phyloP scores from a whole-genome alignment of 1,140 invertebrate species.

The Harlomillsia oculata region DNA sequence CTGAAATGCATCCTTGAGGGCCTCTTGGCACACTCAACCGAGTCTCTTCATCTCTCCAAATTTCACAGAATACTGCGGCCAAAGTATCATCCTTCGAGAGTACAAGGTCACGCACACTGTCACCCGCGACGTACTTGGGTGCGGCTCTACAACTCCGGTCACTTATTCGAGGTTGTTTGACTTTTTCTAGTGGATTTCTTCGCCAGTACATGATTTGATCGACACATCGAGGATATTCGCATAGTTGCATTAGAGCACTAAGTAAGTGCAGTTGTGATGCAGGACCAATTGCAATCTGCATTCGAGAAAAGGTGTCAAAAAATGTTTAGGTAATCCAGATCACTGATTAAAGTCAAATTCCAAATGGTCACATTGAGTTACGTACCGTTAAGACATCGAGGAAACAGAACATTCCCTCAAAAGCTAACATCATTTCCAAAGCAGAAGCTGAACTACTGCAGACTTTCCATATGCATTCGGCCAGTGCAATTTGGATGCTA shows the following conservation, averaged over 20 bases:
- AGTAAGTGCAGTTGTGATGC: conserved; percentile 15
- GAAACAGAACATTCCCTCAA: conserved; percentile 30
- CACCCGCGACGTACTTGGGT: too few species aligned
- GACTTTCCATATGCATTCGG: conserved; percentile 20
- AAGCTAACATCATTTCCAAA: conserved; percentile 22
- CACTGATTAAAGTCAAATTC: too few species aligned
- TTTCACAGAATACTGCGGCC: conserved; percentile 14
- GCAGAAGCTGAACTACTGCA: conserved; percentile 8
- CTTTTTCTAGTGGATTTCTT: too few species aligned
- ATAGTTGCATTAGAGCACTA: conserved; percentile 21
- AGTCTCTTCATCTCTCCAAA: conserved; percentile 30
- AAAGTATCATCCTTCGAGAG: conserved; percentile 6
- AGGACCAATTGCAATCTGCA: conserved; percentile 21
- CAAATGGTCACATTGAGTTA: too few species aligned
- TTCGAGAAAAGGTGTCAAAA: background rate
- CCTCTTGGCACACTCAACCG: conserved; percentile 18
- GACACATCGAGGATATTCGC: conserved; percentile 27
- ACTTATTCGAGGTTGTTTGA: too few species aligned
- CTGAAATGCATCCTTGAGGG: conserved; percentile 21
- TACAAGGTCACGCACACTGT: conserved; percentile 8
- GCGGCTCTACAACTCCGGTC: too few species aligned
- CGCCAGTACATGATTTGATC: conserved; percentile 29
- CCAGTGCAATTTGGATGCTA: conserved; percentile 26
- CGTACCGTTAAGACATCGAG: conserved; percentile 29
- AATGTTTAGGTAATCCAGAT: background rate